A percentile compares a stretch with the other conserved stretches of the same genome.
These are phyloP conservation scores for Campopleginae sp. DNA, from an alignment of 2,888 invertebrate genomes.

Conservation along the genomic window DNA sequence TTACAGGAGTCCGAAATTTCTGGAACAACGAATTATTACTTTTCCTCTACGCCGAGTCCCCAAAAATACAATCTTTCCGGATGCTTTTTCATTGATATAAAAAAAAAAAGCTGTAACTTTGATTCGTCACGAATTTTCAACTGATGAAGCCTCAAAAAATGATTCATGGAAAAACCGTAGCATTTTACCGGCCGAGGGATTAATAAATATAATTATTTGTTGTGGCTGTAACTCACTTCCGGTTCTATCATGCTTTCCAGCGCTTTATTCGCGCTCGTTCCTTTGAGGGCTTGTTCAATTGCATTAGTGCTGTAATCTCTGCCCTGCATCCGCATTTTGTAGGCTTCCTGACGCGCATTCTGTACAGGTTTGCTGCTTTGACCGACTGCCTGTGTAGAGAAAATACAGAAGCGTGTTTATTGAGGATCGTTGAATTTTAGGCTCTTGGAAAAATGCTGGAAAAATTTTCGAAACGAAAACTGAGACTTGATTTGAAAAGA, in stretches of 20 bases:
- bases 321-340: slow-evolving; percentile 87
- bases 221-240: slow-evolving; percentile 75
- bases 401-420: neutral
- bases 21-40: neutral
- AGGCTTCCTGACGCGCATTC: slow-evolving; percentile 92
- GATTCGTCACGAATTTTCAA: neutral
- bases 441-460: neutral
- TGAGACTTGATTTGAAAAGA: neutral
- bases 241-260: slow-evolving; percentile 85
- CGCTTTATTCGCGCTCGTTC: slow-evolving; percentile 72
- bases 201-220: neutral
- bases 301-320: slow-evolving; percentile 77
- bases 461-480: too few relatives aligned
- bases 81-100: neutral
- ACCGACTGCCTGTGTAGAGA: slow-evolving; percentile 86
- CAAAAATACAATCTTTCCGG: too few relatives aligned
- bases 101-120: neutral
- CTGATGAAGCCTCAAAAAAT: neutral
- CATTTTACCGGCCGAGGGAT: neutral
- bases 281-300: slow-evolving; percentile 70
- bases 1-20: neutral
- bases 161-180: neutral
- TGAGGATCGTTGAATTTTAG: neutral
- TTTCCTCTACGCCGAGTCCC: too few relatives aligned
- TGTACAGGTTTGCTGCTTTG: slow-evolving; percentile 85